Percentiles rank a stretch among this genome's conserved stretches.
These are phyloP conservation scores for Microhierax caerulescens DNA, from an alignment of 2,797 vertebrate species.

Conservation along the genomic window DNA sequence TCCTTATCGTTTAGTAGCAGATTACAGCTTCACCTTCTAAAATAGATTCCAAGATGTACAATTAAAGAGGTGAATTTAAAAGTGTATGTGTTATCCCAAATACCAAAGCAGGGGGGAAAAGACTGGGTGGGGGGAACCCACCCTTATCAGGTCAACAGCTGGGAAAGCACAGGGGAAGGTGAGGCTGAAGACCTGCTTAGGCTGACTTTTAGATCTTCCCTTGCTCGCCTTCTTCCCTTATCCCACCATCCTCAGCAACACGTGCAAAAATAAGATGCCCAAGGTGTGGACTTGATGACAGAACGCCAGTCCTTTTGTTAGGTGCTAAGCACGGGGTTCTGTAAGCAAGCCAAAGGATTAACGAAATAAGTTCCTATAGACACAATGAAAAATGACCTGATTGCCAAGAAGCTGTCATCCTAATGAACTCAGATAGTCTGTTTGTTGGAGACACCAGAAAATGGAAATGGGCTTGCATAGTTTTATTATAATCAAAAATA, in stretches of 20 bases:
- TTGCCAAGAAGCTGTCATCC: slow-evolving; percentile 36
- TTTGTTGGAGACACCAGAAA: slow-evolving; percentile 43
- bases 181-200: background rate
- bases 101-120: accelerated
- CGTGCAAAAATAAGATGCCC: background rate
- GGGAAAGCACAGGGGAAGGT: background rate
- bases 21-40: slow-evolving; percentile 28
- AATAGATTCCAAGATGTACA: background rate
- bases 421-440: slow-evolving; percentile 21
- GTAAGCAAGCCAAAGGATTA: background rate
- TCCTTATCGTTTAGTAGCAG: background rate
- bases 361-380: slow-evolving; percentile 21
- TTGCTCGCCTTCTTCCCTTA: background rate
- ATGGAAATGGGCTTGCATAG: slow-evolving; percentile 38
- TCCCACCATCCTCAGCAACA: background rate
- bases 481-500: slow-evolving; percentile 62
- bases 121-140: too few species aligned
- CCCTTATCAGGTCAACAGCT: background rate
- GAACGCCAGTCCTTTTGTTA: background rate
- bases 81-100: background rate
- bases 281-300: background rate
- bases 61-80: background rate
- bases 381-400: background rate
- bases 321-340: background rate
- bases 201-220: background rate